Conservation (phyloP, 1,140 invertebrate species). For the Macrotrachela quadricornifera region DNA sequence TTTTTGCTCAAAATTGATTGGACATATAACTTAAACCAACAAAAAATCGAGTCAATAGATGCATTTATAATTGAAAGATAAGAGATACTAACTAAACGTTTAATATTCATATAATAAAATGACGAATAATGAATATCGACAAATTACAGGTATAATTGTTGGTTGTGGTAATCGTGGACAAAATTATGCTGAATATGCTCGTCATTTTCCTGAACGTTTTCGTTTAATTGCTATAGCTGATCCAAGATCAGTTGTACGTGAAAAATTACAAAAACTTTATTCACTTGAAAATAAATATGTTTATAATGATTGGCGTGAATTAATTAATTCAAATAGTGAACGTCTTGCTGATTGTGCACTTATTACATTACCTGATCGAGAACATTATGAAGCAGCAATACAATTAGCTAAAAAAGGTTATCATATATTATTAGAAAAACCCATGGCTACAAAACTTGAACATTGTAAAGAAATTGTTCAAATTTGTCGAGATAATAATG, state of each 20-base stretch:
- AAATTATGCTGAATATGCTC: slow-evolving; percentile 26
- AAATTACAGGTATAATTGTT: slow-evolving; percentile 11
- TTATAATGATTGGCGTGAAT: slow-evolving; percentile 15
- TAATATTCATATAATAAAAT: no score
- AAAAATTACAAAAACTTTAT: slow-evolving; percentile 14
- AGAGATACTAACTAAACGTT: no score
- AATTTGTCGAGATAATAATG: slow-evolving; percentile 21
- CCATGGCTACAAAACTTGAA: slow-evolving; percentile 29
- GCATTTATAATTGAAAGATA: no score
- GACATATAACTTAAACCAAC: no score
- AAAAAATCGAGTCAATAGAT: no score
- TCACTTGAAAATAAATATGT: slow-evolving; percentile 11
- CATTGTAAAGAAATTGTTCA: slow-evolving; percentile 29
- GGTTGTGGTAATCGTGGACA: slow-evolving; percentile 18
- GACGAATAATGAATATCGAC: no score
- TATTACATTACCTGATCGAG: slow-evolving; percentile 27
- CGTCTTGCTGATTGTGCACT: slow-evolving; percentile 31
- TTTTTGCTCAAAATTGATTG: no score
- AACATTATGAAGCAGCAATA: slow-evolving; percentile 29
- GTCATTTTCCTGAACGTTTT: slow-evolving; percentile 14
- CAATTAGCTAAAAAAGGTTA: slow-evolving; percentile 33
- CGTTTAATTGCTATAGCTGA: slow-evolving; percentile 25
- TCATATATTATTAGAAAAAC: slow-evolving; percentile 34
- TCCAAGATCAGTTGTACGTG: slow-evolving; percentile 15
- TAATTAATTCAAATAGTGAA: slow-evolving; percentile 11